Evolutionary conservation across 2,113 vertebrate genomes (phyloP), one percentile per base, ranked within the genome.

Genomic region (Zosterops borbonicus): DNA sequence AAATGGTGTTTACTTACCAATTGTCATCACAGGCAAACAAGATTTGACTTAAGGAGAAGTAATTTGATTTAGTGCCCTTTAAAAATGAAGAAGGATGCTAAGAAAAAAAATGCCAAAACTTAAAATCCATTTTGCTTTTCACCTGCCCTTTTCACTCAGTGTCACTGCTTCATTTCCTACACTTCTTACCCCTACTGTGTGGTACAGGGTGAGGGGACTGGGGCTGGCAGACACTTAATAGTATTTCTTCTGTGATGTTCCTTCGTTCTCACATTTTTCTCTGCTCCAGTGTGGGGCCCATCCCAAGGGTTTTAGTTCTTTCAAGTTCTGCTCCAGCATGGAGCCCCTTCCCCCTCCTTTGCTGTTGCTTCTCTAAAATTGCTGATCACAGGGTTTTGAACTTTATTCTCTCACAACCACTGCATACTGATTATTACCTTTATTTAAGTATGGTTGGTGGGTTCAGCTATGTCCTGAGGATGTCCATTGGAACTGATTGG

Each of bases 291-390:
- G 29, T 16, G 21, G 11, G 9, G 3, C 19, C 7, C 4, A 5
- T 76, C 15, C 9, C 33, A 50, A 0, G 2, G 23, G 5, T 12
- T 71, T 39, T 21, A 70, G 44, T 31, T 75, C 23, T 70, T 84
- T 58, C 16, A 42, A 52, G 23, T 53, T 47, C 53, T 91, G 7
- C 29, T 69, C 8, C 27, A 42, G 3, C 24, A 79, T 10, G 11
- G 20, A 42, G 9, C 12, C 16, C 10, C 87, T 74, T 53, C 8
- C 31, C 29, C 1, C 5, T 65, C 24, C 23, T 81, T 17, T 21
- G 1, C 0, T 63, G 1, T 0, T 63, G 12, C 25, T 76, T 47
- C 16, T 42, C 31, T 50, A 35, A 55, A 20, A n/a, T 14, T n/a
- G 4, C 11, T 12, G 6, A 58, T 49, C 6, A 33, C 31, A 58